These are phyloP conservation scores for Pteruthius melanotis DNA, from an alignment of 2,113 vertebrate genomes.

Conservation along the genomic window DNA sequence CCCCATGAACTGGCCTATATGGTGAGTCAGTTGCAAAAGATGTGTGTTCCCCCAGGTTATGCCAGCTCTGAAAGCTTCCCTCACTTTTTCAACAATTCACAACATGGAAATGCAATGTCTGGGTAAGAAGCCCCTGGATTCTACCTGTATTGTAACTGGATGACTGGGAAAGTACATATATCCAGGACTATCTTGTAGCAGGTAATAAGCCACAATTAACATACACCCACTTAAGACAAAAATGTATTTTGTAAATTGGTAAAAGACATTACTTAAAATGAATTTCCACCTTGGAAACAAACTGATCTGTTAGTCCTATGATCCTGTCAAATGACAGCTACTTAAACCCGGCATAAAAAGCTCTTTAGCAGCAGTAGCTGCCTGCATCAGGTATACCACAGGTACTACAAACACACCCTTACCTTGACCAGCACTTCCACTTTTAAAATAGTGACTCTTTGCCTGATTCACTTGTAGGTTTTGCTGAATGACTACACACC, in stretches of 20 bases:
- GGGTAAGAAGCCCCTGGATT: background rate
- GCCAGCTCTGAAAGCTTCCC: background rate
- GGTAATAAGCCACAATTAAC: background rate
- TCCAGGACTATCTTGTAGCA: background rate
- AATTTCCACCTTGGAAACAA: background rate
- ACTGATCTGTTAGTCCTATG: background rate
- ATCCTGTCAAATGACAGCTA: background rate
- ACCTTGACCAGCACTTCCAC: background rate
- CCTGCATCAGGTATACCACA: background rate
- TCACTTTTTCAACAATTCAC: background rate
- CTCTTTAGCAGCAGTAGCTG: background rate
- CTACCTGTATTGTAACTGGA: background rate
- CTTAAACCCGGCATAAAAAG: background rate
- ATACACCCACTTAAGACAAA: background rate
- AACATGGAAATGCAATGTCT: background rate
- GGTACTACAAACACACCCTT: background rate
- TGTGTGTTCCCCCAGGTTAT: background rate
- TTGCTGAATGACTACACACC: background rate
- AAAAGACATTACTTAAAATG: background rate
- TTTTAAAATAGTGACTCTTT: background rate
- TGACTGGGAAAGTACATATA: background rate
- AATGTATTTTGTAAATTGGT: background rate
- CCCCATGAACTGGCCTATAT: background rate
- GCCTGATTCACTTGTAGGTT: background rate
- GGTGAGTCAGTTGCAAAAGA: background rate